phyloP scores from a whole-genome alignment of 2,888 invertebrate species.

The Lasioglossum malachurum region DNA sequence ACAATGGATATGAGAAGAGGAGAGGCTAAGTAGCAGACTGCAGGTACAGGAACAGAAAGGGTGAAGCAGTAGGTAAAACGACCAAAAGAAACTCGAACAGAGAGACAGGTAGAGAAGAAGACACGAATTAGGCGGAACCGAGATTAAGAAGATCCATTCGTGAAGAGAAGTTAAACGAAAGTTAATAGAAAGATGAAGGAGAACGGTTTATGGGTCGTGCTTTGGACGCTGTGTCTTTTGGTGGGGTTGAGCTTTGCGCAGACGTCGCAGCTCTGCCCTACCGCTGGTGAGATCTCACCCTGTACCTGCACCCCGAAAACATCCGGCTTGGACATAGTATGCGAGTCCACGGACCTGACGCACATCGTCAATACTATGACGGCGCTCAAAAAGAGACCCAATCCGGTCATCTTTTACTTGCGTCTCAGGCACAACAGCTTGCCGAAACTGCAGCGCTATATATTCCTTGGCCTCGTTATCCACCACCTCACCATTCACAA shows the following conservation, averaged over 20 bases:
- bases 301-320: constrained; percentile 95
- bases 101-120: constrained; percentile 21
- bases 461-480: constrained; percentile 94
- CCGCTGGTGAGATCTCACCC: constrained; percentile 90
- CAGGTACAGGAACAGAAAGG: constrained; percentile 64
- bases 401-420: constrained; percentile 94
- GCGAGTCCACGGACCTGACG: constrained; percentile 93
- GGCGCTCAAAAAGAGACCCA: constrained; percentile 91
- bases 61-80: constrained; percentile 43
- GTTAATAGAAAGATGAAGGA: constrained; percentile 58
- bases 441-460: constrained; percentile 93
- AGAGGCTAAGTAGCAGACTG: constrained; percentile 76
- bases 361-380: constrained; percentile 94
- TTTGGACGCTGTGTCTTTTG: constrained; percentile 60
- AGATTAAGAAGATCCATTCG: neutral
- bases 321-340: constrained; percentile 94
- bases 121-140: constrained; percentile 27
- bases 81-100: constrained; percentile 28
- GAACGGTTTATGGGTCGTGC: constrained; percentile 54
- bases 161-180: neutral
- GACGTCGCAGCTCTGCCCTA: constrained; percentile 85
- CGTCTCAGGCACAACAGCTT: constrained; percentile 94
- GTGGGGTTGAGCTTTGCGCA: constrained; percentile 59
- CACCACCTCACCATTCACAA: constrained; percentile 95
- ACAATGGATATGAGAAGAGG: constrained; percentile 75